Percentiles rank a stretch among this genome's conserved stretches.
These are phyloP conservation scores for Cyclopterus lumpus DNA, from an alignment of 2,797 vertebrate species.

Conservation along the genomic window DNA sequence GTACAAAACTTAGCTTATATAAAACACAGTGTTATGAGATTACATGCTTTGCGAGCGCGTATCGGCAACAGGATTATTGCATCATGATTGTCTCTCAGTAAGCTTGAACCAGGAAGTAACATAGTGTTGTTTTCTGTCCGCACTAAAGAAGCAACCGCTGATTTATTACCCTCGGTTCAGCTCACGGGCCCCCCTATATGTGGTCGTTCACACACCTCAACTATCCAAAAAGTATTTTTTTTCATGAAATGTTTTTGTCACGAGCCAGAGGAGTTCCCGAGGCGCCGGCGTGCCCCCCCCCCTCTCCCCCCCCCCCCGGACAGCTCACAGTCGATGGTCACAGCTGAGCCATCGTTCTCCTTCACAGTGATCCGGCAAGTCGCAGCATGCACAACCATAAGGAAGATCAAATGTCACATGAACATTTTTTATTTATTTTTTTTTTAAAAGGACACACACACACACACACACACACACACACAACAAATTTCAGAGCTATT, in stretches of 20 bases:
- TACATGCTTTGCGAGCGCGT: neutral
- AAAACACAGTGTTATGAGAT: neutral
- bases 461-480: no score
- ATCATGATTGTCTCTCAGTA: neutral
- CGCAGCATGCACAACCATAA: neutral
- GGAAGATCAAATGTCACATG: conserved; percentile 9
- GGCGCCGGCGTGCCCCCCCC: neutral
- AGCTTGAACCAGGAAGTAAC: neutral
- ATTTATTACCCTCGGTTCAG: no score
- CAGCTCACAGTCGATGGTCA: neutral
- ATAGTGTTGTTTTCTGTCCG: neutral
- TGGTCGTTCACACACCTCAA: no score
- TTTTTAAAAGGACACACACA: no score
- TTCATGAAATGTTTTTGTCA: neutral
- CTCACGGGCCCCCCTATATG: no score
- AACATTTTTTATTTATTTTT: no score
- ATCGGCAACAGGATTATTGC: neutral
- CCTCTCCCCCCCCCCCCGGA: neutral
- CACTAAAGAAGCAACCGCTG: no score
- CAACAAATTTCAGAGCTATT: neutral
- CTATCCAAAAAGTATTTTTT: neutral
- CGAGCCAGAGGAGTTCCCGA: neutral
- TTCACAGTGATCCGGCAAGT: conserved; percentile 15
- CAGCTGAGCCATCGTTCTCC: neutral
- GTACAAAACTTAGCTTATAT: neutral